Evolutionary conservation across 2,888 invertebrate species (phyloP).

Genomic region (Desoria tigrina): DNA sequence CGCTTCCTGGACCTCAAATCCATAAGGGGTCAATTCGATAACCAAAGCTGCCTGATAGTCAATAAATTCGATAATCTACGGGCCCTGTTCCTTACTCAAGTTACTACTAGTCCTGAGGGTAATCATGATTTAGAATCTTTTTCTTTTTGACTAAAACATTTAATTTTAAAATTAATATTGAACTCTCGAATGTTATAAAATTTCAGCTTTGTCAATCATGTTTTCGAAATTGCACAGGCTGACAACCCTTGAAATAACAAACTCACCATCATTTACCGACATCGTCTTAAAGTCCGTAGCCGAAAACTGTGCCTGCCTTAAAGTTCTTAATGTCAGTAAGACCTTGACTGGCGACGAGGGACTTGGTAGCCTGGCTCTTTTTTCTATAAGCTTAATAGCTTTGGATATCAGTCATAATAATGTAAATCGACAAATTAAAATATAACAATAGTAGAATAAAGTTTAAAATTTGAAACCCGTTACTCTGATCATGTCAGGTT

Average conservation of each 20-base stretch:
- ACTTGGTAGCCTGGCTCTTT: neutral
- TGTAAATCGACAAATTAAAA: constrained; percentile 13
- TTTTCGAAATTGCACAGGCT: constrained; percentile 2
- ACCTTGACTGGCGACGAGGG: constrained; percentile 10
- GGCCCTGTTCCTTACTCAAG: neutral
- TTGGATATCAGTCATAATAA: constrained; percentile 18
- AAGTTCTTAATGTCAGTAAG: constrained; percentile 19
- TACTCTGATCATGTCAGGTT: no score
- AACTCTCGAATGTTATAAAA: neutral
- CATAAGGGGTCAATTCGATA: neutral
- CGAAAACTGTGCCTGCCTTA: constrained; percentile 5
- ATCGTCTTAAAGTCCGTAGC: constrained; percentile 8
- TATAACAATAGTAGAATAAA: no score
- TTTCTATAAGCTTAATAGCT: neutral
- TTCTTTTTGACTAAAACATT: neutral
- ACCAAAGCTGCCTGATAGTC: neutral
- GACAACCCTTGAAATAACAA: constrained; percentile 10
- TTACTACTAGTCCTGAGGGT: neutral
- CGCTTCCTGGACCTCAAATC: constrained; percentile 8
- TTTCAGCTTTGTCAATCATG: constrained; percentile 13
- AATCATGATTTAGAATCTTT: neutral
- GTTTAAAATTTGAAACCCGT: no score
- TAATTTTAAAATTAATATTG: neutral
- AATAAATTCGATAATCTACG: neutral
- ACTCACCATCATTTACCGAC: constrained; percentile 16